phyloP scores from a whole-genome alignment of 2,113 vertebrate genomes.

The Psilopogon haemacephalus region DNA sequence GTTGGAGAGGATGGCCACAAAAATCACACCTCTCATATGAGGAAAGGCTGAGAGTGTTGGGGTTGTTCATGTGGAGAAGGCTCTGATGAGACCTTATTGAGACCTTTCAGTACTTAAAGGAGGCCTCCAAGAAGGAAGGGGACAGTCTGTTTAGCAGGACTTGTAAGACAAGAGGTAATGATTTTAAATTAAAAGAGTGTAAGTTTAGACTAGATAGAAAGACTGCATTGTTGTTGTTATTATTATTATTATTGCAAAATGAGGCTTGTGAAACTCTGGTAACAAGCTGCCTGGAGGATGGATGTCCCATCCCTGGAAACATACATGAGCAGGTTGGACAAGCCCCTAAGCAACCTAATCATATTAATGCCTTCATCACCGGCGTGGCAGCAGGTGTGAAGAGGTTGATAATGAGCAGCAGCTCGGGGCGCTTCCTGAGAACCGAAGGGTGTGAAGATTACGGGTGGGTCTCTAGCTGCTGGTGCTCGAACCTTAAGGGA shows the following conservation, averaged over 20 bases:
- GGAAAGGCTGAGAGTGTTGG: not conserved
- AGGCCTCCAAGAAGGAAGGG: not conserved
- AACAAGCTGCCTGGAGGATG: not conserved
- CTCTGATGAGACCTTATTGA: not conserved
- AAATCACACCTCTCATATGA: not conserved
- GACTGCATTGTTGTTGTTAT: not conserved
- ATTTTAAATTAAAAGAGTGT: not conserved
- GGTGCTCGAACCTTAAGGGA: fast-evolving
- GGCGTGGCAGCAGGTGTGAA: not conserved
- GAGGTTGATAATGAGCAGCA: not conserved
- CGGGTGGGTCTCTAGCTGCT: fast-evolving
- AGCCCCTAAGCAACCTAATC: not conserved
- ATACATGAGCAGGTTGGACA: not conserved
- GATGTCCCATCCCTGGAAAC: not conserved
- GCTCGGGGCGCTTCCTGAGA: fast-evolving
- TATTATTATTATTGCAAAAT: no score
- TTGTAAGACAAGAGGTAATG: not conserved
- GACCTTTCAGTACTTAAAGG: not conserved
- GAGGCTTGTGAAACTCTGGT: not conserved
- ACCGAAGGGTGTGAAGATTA: fast-evolving
- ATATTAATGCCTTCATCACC: not conserved
- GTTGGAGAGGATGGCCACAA: not conserved
- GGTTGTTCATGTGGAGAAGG: not conserved
- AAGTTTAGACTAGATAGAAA: not conserved
- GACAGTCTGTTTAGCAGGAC: not conserved